Conservation (phyloP, 2,797 vertebrate species). For the Huso huso region DNA sequence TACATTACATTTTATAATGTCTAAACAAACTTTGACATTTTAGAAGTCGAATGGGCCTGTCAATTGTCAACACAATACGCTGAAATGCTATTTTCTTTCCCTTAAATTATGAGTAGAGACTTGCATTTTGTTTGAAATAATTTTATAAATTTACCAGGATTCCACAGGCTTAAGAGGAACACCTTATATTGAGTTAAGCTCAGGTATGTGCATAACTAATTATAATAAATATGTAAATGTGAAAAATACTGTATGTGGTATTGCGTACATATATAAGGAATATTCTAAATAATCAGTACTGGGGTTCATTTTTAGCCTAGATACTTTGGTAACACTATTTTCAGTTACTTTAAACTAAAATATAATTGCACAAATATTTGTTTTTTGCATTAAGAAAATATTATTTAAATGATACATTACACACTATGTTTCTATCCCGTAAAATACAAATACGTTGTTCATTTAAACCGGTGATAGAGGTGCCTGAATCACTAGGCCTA, state of each 20-base stretch:
- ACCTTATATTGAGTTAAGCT: constrained; percentile 69
- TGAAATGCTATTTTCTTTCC: constrained; percentile 11
- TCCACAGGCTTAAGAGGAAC: constrained; percentile 45
- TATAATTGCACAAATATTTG: constrained; percentile 41
- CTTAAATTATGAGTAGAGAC: too few relatives aligned
- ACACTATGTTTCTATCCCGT: too few relatives aligned
- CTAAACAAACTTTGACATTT: too few relatives aligned
- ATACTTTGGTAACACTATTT: constrained; percentile 36
- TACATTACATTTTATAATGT: too few relatives aligned
- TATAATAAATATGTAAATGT: constrained; percentile 52
- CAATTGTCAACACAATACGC: constrained; percentile 6
- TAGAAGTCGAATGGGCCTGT: too few relatives aligned
- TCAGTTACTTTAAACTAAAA: constrained; percentile 57
- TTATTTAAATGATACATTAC: too few relatives aligned
- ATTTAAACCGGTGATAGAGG: too few relatives aligned
- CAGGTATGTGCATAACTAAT: constrained; percentile 79
- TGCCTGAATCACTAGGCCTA: too few relatives aligned
- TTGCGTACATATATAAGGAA: constrained; percentile 47
- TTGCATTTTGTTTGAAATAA: too few relatives aligned
- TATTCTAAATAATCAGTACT: constrained; percentile 48
- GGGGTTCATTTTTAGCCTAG: constrained; percentile 51
- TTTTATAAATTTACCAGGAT: constrained; percentile 52
- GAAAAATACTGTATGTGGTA: constrained; percentile 48
- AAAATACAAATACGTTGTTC: too few relatives aligned
- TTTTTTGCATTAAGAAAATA: constrained; percentile 10